Conservation (phyloP, 2,888 invertebrate genomes). For the Torymus tubicola region DNA sequence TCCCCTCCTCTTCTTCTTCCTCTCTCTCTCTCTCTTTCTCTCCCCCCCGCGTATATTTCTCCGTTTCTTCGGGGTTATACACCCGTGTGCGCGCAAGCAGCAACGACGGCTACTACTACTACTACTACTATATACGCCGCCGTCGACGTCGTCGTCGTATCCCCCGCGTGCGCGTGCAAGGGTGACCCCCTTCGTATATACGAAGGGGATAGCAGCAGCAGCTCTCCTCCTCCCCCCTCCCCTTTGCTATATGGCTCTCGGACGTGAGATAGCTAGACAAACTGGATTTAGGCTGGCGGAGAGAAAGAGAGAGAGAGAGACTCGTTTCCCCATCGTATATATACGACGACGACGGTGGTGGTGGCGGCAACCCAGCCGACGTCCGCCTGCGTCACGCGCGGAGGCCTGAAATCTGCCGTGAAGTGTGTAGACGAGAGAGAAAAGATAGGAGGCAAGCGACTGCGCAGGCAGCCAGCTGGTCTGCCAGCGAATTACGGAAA, state of each 20-base stretch:
- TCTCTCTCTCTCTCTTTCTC: slow-evolving; percentile 20
- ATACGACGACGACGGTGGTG: no score
- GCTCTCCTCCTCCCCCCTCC: no score
- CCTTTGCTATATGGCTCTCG: not conserved
- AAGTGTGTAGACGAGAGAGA: not conserved
- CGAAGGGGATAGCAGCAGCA: no score
- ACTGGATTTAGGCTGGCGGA: slow-evolving; percentile 40
- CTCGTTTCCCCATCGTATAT: no score
- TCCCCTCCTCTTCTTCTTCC: slow-evolving; percentile 4
- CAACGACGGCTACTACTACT: not conserved
- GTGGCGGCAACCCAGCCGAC: no score
- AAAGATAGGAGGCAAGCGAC: not conserved
- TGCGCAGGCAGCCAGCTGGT: no score
- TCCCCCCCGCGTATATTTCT: slow-evolving; percentile 25
- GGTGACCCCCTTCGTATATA: no score
- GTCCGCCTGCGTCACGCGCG: no score
- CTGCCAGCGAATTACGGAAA: no score
- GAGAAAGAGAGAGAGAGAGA: slow-evolving; percentile 8
- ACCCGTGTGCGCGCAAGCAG: not conserved
- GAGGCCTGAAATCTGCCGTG: not conserved
- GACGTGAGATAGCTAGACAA: slow-evolving; percentile 55
- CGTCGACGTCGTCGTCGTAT: no score
- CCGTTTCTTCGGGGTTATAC: slow-evolving; percentile 20
- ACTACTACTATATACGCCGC: not conserved
- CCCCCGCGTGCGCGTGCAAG: no score